Percentiles rank a stretch among this genome's conserved stretches.
These are phyloP conservation scores for Drosophila putrida DNA, from an alignment of 2,888 invertebrate genomes.

Conservation along the genomic window DNA sequence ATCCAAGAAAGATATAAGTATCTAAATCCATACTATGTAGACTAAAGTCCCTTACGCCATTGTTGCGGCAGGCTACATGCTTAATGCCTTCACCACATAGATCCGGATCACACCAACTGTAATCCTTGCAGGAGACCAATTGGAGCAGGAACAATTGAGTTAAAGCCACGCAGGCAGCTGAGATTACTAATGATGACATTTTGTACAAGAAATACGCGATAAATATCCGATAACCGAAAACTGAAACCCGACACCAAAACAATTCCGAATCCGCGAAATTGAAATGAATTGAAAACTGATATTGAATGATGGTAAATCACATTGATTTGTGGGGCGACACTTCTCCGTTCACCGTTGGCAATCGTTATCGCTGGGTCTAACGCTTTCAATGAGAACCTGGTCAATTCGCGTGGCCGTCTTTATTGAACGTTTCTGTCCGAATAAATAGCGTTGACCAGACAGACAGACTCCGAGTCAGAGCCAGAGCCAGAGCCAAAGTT, in stretches of 20 bases:
- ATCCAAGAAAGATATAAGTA: not conserved
- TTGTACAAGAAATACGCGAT: constrained; percentile 2
- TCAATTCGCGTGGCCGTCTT: constrained; percentile 77
- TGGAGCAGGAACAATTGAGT: constrained; percentile 54
- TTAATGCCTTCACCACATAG: constrained; percentile 68
- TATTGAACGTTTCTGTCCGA: constrained; percentile 81
- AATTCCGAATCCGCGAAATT: constrained; percentile 6
- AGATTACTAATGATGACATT: constrained; percentile 48
- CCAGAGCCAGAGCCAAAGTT: constrained; percentile 17
- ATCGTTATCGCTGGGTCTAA: constrained; percentile 33
- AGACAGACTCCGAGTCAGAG: constrained; percentile 68
- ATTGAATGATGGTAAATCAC: constrained; percentile 32
- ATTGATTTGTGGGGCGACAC: constrained; percentile 46
- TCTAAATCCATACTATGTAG: not conserved
- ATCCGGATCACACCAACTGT: constrained; percentile 80
- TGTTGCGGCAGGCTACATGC: constrained; percentile 83
- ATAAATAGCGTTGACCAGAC: constrained; percentile 67
- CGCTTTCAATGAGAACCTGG: constrained; percentile 59
- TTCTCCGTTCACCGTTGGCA: constrained; percentile 14
- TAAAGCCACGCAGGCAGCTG: constrained; percentile 56
- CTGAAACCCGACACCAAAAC: constrained; percentile 2
- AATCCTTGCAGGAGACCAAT: constrained; percentile 49
- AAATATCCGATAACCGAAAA: constrained; percentile 7
- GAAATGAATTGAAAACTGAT: constrained; percentile 15
- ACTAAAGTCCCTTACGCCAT: constrained; percentile 71